Base-by-base conservation (phyloP, 2,797 vertebrate genomes). In the Chiropotes sagulatus region DNA sequence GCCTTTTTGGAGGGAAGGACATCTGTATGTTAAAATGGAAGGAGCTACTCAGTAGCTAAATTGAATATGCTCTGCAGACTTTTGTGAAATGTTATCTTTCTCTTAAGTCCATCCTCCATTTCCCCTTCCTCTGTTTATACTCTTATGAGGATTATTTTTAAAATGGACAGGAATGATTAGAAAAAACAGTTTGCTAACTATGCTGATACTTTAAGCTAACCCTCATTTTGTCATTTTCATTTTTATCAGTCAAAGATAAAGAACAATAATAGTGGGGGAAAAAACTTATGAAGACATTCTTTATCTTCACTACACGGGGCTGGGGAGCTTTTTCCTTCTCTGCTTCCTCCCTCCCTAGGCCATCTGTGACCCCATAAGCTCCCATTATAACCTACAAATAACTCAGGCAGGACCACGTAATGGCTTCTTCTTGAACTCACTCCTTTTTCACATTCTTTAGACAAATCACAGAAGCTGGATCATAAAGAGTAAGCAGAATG, bases 401-500 rank as follows among this genome's bases (percentile, higher is more conserved):
- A 97, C 72, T 96, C 96, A 94, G 50, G 94, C 96, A 97, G 94
- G 95, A 75, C 91, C 95, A 87, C 15, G 17, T 95, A 97, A 96
- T 54, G 44, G 93, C 6, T 92, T 93, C n/a, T 96, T 96, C 94
- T 98, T 98, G 94, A 98, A 98, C 97, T 97, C 94, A 97, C 96
- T 93, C 91, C 73, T 98, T 97, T 98, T 84, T 89, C 90, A 48
- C 5, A 14, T 19, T 97, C 97, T 97, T 88, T 96, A 97, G 96
- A 98, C 97, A 98, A 98, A 98, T 98, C 97, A 97, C 94, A 97
- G 96, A 97, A 94, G 94, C 82, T 96, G 48, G 48, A 94, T 64
- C 48, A 4, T 92, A 67, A 83, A 95, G 57, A 86, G 36, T 80
- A 81, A 96, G 79, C 83, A 98, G 95, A 97, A 92, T 95, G 94